A percentile compares a stretch with the other conserved stretches of the same genome.
phyloP scores from a whole-genome alignment of 1,140 invertebrate genomes.

The silkworm (Bombyx mori) region ASM3026992v2 NC_085128.1:13630001-13630500 shows the following conservation, averaged over 20 bases:
- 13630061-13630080: too few species aligned
- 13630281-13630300: slow-evolving; percentile 3
- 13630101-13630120: too few species aligned
- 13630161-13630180: too few species aligned
- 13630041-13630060: too few species aligned
- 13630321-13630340: slow-evolving; percentile 4
- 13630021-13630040: too few species aligned
- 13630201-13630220: not conserved
- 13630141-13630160: not conserved
- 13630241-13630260: too few species aligned
- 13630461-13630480: too few species aligned
- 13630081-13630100: too few species aligned
- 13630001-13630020: too few species aligned
- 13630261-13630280: not conserved
- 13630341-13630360: slow-evolving; percentile 5
- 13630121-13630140: not conserved
- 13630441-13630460: not conserved
- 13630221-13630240: not conserved
- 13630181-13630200: not conserved
- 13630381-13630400: not conserved
- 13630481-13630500: not conserved
- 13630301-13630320: slow-evolving; percentile 4
- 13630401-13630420: not conserved
- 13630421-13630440: not conserved
- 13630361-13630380: not conserved